Percentiles rank a stretch among this genome's conserved stretches.
phyloP scores from a whole-genome alignment of 2,113 vertebrate species.

The Geococcyx californianus region DNA sequence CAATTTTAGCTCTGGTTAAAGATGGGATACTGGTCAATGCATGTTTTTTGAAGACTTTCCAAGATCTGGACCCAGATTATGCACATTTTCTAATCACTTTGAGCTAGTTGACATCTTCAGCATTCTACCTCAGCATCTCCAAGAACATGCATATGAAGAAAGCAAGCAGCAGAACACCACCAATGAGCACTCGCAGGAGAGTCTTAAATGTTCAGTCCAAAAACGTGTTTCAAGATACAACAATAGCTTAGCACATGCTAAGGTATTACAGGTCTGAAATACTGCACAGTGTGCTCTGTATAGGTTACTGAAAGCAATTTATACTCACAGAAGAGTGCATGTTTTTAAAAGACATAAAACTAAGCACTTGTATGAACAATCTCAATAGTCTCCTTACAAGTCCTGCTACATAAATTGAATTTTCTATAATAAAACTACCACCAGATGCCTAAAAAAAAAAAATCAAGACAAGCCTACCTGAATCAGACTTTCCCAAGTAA shows the following conservation, averaged over 20 bases:
- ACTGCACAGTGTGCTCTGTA: not conserved
- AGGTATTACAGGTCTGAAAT: not conserved
- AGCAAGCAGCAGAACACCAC: not conserved
- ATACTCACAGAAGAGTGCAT: not conserved
- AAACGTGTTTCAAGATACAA: not conserved
- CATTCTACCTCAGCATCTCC: not conserved
- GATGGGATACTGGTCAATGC: not conserved
- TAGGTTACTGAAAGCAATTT: not conserved
- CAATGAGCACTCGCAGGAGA: not conserved
- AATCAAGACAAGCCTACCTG: constrained; percentile 76
- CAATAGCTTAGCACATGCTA: not conserved
- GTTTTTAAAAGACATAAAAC: not conserved
- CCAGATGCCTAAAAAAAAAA: not conserved
- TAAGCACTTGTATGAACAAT: not conserved
- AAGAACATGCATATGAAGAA: not conserved
- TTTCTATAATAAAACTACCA: not conserved
- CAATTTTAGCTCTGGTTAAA: not conserved
- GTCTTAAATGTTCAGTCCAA: not conserved
- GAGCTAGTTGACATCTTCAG: not conserved
- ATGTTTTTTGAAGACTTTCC: not conserved
- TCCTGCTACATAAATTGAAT: not conserved
- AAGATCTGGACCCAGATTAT: not conserved
- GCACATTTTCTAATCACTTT: not conserved
- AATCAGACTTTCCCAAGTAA: constrained; percentile 84
- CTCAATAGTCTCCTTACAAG: not conserved